phyloP scores from a whole-genome alignment of 2,888 invertebrate species.

The Chymomyza caudatula region DNA sequence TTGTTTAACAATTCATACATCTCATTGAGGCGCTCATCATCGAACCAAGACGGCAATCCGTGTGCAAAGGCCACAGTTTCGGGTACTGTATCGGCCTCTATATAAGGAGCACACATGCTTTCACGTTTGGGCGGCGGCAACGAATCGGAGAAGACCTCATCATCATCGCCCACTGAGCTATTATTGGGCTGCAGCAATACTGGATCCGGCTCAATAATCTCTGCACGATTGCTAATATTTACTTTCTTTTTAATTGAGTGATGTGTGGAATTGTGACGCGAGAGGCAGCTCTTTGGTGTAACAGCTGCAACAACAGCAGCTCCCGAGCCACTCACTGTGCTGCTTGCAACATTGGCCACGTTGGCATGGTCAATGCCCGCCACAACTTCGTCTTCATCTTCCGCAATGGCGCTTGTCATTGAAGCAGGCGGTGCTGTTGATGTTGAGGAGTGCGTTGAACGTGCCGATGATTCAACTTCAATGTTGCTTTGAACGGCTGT shows the following conservation, averaged over 20 bases:
- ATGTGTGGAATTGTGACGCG: constrained; percentile 75
- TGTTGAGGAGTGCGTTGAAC: constrained; percentile 54
- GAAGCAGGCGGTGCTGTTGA: constrained; percentile 63
- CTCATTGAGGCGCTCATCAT: constrained; percentile 77
- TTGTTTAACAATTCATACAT: constrained; percentile 59
- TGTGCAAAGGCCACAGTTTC: constrained; percentile 65
- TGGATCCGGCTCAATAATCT: constrained; percentile 75
- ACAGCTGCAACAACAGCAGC: neutral
- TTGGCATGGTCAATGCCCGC: constrained; percentile 3
- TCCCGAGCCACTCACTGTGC: constrained; percentile 3
- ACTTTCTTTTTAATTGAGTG: constrained; percentile 77
- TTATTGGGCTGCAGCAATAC: constrained; percentile 45
- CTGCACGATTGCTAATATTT: constrained; percentile 76
- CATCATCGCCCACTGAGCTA: constrained; percentile 78
- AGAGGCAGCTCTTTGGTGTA: constrained; percentile 74
- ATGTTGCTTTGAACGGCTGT: constrained; percentile 19
- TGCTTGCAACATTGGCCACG: neutral
- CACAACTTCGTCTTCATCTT: constrained; percentile 34
- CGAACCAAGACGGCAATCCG: constrained; percentile 79
- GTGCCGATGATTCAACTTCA: constrained; percentile 12
- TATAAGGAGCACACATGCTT: constrained; percentile 80
- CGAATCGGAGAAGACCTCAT: constrained; percentile 82
- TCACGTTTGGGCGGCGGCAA: constrained; percentile 78
- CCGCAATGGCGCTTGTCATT: constrained; percentile 51
- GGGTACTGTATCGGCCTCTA: constrained; percentile 67